These are phyloP conservation scores for Dendrocincla fuliginosa DNA, from an alignment of 2,797 vertebrate genomes.

Conservation along the genomic window DNA sequence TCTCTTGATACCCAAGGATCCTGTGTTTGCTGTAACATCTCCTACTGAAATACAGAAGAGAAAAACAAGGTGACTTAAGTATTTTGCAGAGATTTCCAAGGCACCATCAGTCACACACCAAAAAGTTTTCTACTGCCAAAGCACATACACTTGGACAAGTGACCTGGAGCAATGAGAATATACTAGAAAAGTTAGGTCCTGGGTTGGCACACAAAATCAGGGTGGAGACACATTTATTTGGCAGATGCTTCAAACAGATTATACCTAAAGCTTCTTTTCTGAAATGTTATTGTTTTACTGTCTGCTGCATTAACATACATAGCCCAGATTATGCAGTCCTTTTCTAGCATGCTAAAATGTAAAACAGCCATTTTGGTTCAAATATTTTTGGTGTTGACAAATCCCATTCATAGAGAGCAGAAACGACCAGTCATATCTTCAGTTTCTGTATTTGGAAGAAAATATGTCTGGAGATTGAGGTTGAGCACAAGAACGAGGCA, in stretches of 20 bases:
- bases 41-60: slow-evolving; percentile 64
- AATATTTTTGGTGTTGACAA: background rate
- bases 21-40: slow-evolving; percentile 39
- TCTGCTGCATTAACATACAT: background rate
- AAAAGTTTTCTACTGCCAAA: background rate
- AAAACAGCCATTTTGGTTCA: background rate
- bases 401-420: background rate
- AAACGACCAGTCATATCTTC: background rate
- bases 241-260: background rate
- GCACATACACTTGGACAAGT: background rate
- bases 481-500: background rate
- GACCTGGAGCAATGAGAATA: background rate
- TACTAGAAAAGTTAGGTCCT: background rate
- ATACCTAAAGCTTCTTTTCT: background rate
- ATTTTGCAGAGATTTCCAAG: background rate
- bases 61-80: slow-evolving; percentile 17
- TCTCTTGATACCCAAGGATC: slow-evolving; percentile 63
- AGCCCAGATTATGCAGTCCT: background rate
- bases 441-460: background rate
- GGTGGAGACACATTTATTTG: background rate
- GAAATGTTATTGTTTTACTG: background rate
- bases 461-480: background rate
- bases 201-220: background rate
- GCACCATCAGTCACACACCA: background rate
- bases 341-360: background rate